Conservation (phyloP, 1,140 invertebrate genomes). For the Centruroides sculpturatus region DNA sequence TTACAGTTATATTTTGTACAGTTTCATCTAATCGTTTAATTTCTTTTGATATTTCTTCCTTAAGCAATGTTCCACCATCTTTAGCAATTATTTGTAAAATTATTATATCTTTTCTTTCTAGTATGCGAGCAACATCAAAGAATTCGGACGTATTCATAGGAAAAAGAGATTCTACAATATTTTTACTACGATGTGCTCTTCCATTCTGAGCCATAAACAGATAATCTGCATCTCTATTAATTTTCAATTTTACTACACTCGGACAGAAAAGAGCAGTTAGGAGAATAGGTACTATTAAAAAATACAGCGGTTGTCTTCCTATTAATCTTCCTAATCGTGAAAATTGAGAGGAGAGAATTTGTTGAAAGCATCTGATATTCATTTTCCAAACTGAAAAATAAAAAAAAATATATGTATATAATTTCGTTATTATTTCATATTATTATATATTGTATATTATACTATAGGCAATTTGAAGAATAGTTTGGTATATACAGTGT, state of each 20-base stretch:
- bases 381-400: too few relatives aligned
- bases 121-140: slow-evolving; percentile 72
- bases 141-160: slow-evolving; percentile 72
- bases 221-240: slow-evolving; percentile 59
- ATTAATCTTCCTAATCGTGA: slow-evolving; percentile 49
- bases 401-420: too few relatives aligned
- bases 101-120: slow-evolving; percentile 72
- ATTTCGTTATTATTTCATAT: too few relatives aligned
- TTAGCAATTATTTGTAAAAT: slow-evolving; percentile 68
- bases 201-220: slow-evolving; percentile 76
- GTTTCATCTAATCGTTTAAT: slow-evolving; percentile 54
- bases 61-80: slow-evolving; percentile 62
- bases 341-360: too few relatives aligned
- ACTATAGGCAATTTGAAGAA: too few relatives aligned
- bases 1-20: slow-evolving; percentile 56
- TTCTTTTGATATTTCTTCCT: slow-evolving; percentile 60
- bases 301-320: slow-evolving; percentile 66
- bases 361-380: too few relatives aligned
- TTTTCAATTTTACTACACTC: neutral
- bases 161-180: slow-evolving; percentile 63
- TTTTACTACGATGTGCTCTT: slow-evolving; percentile 50
- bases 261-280: slow-evolving; percentile 49
- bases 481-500: too few relatives aligned
- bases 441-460: too few relatives aligned
- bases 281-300: slow-evolving; percentile 67